Percentiles rank a stretch among this genome's conserved stretches.
Evolutionary conservation across 2,797 vertebrate species (phyloP).

Genomic region (Eutrigla gurnardus): DNA sequence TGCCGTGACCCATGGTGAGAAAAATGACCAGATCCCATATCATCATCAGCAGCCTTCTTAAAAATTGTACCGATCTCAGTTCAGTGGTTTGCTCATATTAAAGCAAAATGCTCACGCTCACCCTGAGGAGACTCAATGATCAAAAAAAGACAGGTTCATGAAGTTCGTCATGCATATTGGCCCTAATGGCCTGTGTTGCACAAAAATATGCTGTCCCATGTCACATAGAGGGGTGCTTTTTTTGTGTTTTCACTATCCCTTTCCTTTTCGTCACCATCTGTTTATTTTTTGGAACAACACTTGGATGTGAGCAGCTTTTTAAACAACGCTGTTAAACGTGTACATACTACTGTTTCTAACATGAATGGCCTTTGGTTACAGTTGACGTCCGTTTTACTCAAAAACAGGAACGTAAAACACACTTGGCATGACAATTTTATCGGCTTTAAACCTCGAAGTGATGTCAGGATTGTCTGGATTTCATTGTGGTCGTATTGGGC

Average conservation of each 20-base stretch:
- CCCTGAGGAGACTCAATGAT: constrained; percentile 34
- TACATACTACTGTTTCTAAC: constrained; percentile 50
- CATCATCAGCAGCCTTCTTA: constrained; percentile 29
- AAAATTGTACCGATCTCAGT: constrained; percentile 26
- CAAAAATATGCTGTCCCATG: constrained; percentile 42
- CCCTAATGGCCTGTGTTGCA: constrained; percentile 41
- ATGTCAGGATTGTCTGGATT: constrained; percentile 49
- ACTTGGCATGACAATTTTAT: constrained; percentile 39
- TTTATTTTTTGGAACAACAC: constrained; percentile 56
- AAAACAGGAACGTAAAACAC: constrained; percentile 54
- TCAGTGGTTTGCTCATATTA: constrained; percentile 40
- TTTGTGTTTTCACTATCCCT: constrained; percentile 13
- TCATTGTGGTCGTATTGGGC: constrained; percentile 44
- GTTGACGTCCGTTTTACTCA: constrained; percentile 32
- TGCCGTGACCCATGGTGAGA: constrained; percentile 68
- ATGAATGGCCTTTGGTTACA: constrained; percentile 55
- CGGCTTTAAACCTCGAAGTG: constrained; percentile 45
- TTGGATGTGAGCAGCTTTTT: constrained; percentile 53
- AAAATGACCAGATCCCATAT: constrained; percentile 41
- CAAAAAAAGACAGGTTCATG: constrained; percentile 22
- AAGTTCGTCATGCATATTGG: constrained; percentile 28
- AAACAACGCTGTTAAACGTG: constrained; percentile 40
- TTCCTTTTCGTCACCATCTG: constrained; percentile 32
- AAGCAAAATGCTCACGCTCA: neutral
- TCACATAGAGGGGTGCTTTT: constrained; percentile 6